A percentile compares a stretch with the other conserved stretches of the same genome.
Evolutionary conservation across 2,888 invertebrate species (phyloP).

Genomic region (Nasonovia ribisnigri): DNA sequence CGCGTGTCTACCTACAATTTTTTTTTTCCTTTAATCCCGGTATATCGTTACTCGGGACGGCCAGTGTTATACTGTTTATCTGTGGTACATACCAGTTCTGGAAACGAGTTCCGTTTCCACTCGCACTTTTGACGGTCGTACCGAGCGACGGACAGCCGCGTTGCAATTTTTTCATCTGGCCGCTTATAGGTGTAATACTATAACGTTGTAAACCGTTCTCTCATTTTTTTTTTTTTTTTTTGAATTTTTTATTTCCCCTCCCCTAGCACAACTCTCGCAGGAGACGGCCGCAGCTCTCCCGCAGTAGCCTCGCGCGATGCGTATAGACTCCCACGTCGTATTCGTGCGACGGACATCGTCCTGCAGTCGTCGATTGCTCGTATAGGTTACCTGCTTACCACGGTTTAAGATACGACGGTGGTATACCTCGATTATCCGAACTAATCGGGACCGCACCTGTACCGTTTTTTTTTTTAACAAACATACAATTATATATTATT

Average conservation of each 20-base stretch:
- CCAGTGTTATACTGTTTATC: not conserved
- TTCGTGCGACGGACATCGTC: not conserved
- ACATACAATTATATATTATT: too few relatives aligned
- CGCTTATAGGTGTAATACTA: not conserved
- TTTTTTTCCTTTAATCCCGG: constrained; percentile 17
- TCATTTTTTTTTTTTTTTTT: not conserved
- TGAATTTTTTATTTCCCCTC: not conserved
- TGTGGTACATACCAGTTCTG: constrained; percentile 29
- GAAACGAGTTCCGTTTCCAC: constrained; percentile 46
- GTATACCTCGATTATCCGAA: too few relatives aligned
- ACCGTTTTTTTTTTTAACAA: too few relatives aligned
- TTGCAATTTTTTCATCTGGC: not conserved
- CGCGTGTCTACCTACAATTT: not conserved
- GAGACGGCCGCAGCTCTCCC: not conserved
- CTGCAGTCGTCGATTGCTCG: not conserved
- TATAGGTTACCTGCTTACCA: too few relatives aligned
- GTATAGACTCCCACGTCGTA: not conserved
- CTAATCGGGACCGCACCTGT: too few relatives aligned
- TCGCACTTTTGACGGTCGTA: not conserved
- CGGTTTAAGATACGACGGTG: too few relatives aligned
- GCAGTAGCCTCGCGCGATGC: not conserved
- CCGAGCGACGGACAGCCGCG: not conserved
- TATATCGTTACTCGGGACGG: not conserved
- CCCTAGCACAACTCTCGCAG: accelerated
- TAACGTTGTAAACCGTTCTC: not conserved